phyloP scores from a whole-genome alignment of 2,113 vertebrate species.

The Pholis gunnellus region DNA sequence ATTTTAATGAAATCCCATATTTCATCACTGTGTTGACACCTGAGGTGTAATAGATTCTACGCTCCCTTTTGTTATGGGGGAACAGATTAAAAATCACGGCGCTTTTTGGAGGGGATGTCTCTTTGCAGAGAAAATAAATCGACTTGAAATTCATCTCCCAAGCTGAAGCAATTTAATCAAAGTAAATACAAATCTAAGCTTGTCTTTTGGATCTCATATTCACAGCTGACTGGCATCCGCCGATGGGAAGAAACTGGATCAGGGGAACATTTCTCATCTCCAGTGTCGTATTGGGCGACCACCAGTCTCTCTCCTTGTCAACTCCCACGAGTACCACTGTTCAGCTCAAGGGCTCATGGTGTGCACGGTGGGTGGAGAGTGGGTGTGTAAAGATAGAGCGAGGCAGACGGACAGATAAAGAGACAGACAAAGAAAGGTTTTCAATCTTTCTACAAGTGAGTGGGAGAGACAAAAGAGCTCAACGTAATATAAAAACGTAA shows the following conservation, averaged over 20 bases:
- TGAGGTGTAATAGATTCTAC: conserved; percentile 41
- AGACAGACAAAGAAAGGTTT: conserved; percentile 9
- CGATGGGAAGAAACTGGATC: conserved; percentile 22
- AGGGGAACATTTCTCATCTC: conserved; percentile 22
- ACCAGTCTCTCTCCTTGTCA: conserved; percentile 8
- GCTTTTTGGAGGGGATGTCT: conserved; percentile 8
- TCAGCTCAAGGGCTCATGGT: conserved; percentile 24
- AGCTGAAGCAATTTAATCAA: conserved; percentile 22
- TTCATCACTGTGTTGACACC: conserved; percentile 47
- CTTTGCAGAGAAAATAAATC: conserved; percentile 20
- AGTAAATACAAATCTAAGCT: conserved; percentile 37
- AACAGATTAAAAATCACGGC: conserved; percentile 7
- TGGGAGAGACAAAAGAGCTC: conserved; percentile 8
- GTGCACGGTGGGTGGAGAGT: neutral
- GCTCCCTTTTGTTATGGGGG: conserved; percentile 11
- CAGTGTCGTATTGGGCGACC: conserved; percentile 17
- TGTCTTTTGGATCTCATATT: conserved; percentile 20
- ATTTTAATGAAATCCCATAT: conserved; percentile 54
- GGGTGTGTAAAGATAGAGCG: neutral
- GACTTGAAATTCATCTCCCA: conserved; percentile 23
- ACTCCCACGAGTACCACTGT: conserved; percentile 21
- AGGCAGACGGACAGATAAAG: conserved; percentile 1
- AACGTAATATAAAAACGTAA: neutral
- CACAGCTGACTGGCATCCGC: neutral
- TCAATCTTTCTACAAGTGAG: neutral